These are phyloP conservation scores for Actenoides lindsayi DNA, from an alignment of 2,113 vertebrate genomes.

Conservation along the genomic window DNA sequence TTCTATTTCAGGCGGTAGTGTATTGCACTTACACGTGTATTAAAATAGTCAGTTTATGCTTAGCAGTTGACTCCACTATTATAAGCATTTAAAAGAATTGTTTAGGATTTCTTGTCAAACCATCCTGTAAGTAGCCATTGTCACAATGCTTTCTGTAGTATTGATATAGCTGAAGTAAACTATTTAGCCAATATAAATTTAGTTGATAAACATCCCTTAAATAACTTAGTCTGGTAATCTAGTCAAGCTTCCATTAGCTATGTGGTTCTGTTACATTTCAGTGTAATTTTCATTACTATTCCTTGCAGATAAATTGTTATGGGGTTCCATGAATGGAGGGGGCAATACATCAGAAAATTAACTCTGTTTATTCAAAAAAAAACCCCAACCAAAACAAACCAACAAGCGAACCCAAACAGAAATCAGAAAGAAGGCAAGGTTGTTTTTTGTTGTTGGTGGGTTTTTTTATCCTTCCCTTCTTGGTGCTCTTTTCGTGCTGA, in stretches of 20 bases:
- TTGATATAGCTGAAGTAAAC: conserved; percentile 10
- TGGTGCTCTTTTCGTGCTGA: not conserved
- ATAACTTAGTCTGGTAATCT: not conserved
- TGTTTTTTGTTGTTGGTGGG: not conserved
- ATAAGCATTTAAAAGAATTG: not conserved
- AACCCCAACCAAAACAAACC: not conserved
- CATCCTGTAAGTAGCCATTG: not conserved
- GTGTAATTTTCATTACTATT: conserved; percentile 36
- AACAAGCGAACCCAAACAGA: not conserved
- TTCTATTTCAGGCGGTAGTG: not conserved
- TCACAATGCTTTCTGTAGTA: not conserved
- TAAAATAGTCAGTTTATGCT: not conserved
- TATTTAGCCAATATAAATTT: not conserved
- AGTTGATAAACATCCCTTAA: conserved; percentile 17
- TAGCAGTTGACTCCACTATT: not conserved
- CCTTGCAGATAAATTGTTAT: not conserved
- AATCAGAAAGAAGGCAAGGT: not conserved
- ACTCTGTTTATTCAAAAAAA: not conserved
- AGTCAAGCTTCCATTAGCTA: not conserved
- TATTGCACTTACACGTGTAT: not conserved
- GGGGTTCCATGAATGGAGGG: not conserved
- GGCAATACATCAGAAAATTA: not conserved
- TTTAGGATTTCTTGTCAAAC: not conserved
- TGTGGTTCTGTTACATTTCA: conserved; percentile 16
- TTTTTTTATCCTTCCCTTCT: not conserved